phyloP scores from a whole-genome alignment of 2,113 vertebrate species.

The Turnix velox region DNA sequence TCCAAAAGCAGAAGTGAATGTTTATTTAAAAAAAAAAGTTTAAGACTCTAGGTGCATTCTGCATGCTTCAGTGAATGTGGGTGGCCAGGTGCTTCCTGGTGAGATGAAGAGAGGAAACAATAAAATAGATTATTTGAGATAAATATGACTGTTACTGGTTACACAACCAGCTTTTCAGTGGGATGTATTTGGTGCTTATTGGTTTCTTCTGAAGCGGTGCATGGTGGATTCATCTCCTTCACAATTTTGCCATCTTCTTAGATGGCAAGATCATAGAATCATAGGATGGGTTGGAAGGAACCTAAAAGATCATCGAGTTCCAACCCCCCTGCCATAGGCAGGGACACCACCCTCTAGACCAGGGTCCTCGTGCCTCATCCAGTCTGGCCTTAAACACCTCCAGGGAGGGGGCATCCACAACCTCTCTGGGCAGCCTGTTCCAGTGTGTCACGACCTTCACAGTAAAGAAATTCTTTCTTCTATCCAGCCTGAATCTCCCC shows the following conservation, averaged over 20 bases:
- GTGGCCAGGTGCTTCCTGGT: background rate
- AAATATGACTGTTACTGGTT: background rate
- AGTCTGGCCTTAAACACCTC: too few relatives aligned
- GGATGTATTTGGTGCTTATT: background rate
- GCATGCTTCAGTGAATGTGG: background rate
- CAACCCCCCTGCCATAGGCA: too few relatives aligned
- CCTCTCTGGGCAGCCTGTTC: too few relatives aligned
- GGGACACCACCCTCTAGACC: too few relatives aligned
- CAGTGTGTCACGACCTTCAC: too few relatives aligned
- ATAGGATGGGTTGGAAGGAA: too few relatives aligned
- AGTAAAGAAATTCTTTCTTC: too few relatives aligned
- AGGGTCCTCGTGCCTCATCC: too few relatives aligned
- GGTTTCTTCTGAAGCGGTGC: background rate
- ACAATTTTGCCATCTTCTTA: background rate
- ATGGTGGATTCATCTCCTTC: background rate
- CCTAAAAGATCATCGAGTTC: too few relatives aligned
- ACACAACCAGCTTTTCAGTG: background rate
- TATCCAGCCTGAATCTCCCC: too few relatives aligned
- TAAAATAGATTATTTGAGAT: background rate
- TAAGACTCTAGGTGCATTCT: background rate
- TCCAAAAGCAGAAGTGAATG: background rate
- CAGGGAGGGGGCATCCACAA: too few relatives aligned
- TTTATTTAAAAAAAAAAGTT: background rate
- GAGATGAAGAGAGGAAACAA: background rate
- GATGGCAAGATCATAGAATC: too few relatives aligned